Conservation (phyloP, 92 coral and sea anemone species). For the Palythoa caribaeorum region DNA sequence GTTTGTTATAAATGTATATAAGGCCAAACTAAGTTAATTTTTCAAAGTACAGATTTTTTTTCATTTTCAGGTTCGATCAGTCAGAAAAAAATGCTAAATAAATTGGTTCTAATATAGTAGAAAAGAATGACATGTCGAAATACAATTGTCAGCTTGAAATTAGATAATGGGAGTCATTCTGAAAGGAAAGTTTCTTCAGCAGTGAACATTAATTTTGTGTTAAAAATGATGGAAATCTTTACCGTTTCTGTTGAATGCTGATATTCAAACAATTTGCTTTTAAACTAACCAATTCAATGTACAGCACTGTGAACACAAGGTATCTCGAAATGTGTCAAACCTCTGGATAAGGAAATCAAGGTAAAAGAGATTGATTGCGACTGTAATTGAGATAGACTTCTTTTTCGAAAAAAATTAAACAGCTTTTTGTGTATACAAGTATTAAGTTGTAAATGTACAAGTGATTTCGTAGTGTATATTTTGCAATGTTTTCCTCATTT, state of each 20-base stretch:
- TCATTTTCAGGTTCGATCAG: too few relatives aligned
- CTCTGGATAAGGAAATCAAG: background rate
- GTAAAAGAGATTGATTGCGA: background rate
- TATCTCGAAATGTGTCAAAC: background rate
- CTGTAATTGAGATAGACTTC: background rate
- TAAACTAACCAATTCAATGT: slow-evolving; percentile 22
- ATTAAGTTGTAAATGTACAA: background rate
- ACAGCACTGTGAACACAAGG: slow-evolving; percentile 5
- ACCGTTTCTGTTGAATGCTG: background rate
- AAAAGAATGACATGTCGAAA: background rate
- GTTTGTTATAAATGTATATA: too few relatives aligned
- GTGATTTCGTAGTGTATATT: slow-evolving; percentile 5
- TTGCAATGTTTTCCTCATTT: background rate
- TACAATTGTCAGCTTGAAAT: background rate
- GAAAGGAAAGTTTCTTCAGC: slow-evolving; percentile 6
- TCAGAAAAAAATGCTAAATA: too few relatives aligned
- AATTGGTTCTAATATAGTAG: too few relatives aligned
- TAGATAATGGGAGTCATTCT: slow-evolving; percentile 4
- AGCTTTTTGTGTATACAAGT: background rate
- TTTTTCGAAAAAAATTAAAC: background rate
- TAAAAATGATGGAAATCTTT: background rate
- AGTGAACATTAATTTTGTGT: slow-evolving; percentile 1
- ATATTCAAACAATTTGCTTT: slow-evolving; percentile 10
- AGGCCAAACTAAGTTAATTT: too few relatives aligned
- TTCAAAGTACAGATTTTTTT: too few relatives aligned